phyloP scores from a whole-genome alignment of 2,113 vertebrate genomes.

The Takifugu bimaculatus region DNA sequence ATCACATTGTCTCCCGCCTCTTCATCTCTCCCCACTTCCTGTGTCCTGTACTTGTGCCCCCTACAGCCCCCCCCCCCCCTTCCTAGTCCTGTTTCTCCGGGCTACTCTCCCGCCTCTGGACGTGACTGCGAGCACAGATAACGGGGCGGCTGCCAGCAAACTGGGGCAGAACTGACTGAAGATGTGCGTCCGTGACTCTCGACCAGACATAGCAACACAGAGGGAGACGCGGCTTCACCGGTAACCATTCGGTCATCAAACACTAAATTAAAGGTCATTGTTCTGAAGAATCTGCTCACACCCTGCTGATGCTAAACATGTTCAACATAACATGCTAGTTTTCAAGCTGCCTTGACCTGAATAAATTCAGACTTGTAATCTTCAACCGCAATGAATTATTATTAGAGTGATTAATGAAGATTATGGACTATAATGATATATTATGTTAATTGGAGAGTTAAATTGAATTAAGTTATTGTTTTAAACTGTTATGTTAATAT shows the following conservation, averaged over 20 bases:
- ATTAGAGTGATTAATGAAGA: too few relatives aligned
- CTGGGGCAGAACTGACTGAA: conserved; percentile 66
- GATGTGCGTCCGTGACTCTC: conserved; percentile 42
- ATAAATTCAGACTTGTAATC: too few relatives aligned
- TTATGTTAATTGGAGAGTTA: too few relatives aligned
- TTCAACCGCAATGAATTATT: too few relatives aligned
- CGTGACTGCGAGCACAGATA: conserved; percentile 79
- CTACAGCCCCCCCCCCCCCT: conserved; percentile 60
- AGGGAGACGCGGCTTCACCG: background rate
- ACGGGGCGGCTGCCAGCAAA: conserved; percentile 72
- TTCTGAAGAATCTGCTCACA: background rate
- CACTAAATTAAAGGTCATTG: background rate
- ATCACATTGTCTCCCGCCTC: conserved; percentile 75
- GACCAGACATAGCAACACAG: conserved; percentile 2
- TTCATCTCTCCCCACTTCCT: conserved; percentile 79
- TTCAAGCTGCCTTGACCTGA: too few relatives aligned
- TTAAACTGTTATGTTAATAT: too few relatives aligned
- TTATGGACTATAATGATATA: too few relatives aligned
- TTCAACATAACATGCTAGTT: background rate
- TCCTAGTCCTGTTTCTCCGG: conserved; percentile 53
- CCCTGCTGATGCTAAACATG: background rate
- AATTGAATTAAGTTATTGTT: too few relatives aligned
- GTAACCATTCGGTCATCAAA: background rate
- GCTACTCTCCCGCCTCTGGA: conserved; percentile 67
- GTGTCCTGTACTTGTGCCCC: conserved; percentile 76